phyloP scores from a whole-genome alignment of 2,797 vertebrate species.

The Calcarius lapponicus region DNA sequence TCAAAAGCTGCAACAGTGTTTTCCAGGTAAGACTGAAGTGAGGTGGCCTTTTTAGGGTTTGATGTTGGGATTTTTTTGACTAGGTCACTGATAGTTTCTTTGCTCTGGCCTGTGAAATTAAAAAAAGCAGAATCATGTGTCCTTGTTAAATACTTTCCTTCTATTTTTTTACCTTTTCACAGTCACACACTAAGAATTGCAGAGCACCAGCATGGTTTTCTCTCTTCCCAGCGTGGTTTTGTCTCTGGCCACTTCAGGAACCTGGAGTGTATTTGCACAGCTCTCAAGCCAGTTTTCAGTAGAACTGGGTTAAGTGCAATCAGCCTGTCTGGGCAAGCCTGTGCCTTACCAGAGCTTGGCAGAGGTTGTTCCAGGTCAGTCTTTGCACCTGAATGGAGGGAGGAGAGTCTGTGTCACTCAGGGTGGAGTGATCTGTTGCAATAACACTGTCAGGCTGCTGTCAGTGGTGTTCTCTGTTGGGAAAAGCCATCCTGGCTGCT shows the following conservation, averaged over 20 bases:
- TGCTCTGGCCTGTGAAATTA: constrained; percentile 27
- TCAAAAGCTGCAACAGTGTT: neutral
- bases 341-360: neutral
- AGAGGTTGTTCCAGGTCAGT: neutral
- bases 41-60: neutral
- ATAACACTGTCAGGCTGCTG: neutral
- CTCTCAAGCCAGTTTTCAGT: neutral
- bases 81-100: neutral
- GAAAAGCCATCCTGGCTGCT: neutral
- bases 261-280: neutral
- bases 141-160: neutral
- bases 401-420: neutral
- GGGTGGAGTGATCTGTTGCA: neutral
- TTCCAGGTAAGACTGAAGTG: neutral
- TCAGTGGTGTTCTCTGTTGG: neutral
- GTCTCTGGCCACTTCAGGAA: neutral
- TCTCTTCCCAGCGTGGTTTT: neutral
- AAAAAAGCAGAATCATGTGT: neutral
- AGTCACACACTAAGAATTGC: neutral
- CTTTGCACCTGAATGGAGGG: neutral
- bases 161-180: neutral
- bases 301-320: neutral
- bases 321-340: neutral
- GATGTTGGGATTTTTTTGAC: neutral
- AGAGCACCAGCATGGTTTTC: neutral